phyloP scores from a whole-genome alignment of 2,797 vertebrate species.

The Gambelia wislizenii region DNA sequence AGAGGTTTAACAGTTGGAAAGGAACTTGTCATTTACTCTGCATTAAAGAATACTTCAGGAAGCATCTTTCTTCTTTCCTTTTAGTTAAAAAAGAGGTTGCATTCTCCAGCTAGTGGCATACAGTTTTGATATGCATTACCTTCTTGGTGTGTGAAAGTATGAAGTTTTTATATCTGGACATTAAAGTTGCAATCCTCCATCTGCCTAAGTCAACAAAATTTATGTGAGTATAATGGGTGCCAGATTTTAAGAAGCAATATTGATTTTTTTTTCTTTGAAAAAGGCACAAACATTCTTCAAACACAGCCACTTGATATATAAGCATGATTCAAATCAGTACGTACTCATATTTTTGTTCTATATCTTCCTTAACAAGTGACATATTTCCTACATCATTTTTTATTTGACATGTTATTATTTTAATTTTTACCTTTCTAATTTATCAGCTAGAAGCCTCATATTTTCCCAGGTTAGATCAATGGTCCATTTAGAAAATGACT shows the following conservation, averaged over 20 bases:
- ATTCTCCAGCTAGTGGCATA: background rate
- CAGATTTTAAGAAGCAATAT: background rate
- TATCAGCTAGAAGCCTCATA: too few species aligned
- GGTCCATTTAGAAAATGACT: too few species aligned
- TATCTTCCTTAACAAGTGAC: too few species aligned
- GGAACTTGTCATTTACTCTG: constrained; percentile 35
- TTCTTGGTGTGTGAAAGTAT: background rate
- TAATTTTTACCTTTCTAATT: too few species aligned
- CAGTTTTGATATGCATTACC: constrained; percentile 9
- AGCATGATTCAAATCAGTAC: background rate
- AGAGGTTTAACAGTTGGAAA: constrained; percentile 18
- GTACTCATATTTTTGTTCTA: background rate
- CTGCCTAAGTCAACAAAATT: background rate
- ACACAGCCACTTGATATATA: background rate
- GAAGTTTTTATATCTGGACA: background rate
- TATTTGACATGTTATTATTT: background rate
- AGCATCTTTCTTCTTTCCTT: background rate
- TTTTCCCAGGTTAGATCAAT: too few species aligned
- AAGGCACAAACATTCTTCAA: background rate
- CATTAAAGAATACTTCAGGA: constrained; percentile 36
- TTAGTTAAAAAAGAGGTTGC: background rate
- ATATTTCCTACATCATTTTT: background rate
- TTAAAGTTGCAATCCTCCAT: background rate
- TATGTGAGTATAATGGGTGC: background rate
- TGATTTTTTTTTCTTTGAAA: background rate